Base-by-base conservation (phyloP, 2,888 invertebrate genomes). In the Morpho helenor region DNA sequence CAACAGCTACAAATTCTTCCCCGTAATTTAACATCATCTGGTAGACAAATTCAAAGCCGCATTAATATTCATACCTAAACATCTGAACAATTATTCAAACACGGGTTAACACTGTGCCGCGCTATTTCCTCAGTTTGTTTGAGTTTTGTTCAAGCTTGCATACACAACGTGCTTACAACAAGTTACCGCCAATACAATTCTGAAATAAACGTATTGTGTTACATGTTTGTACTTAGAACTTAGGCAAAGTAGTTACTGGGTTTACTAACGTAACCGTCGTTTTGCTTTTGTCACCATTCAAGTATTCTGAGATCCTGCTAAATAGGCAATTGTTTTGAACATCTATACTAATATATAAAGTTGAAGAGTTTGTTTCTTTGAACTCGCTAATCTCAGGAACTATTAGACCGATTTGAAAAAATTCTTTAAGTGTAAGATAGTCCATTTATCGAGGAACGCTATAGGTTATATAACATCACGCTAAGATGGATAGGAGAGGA, bases 181-280 rank as follows among this genome's bases (percentile, higher is more conserved):
- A 77, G 72, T 79, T 76, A 73, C 76, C 68, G 74, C 73, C 73
- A 74, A 76, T 74, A 70, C 49, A 22, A 75, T 76, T 75, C 71
- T 74, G 77, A 77, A 84, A 80, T 78, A 74, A 73, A 73, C 71
- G 79, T 80, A 80, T 85, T 80, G 79, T 80, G 72, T 81, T 83
- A 80, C 82, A 76, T 61, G 75, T 72, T 74, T 72, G 75, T 71
- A 75, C 73, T 77, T 73, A 75, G 68, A 72, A 77, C 69, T 74
- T 59, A 41, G 50, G 51, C 40, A 40, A 56, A 73, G 67, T 70
- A 72, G 74, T 75, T 76, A 68, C 75, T 67, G 71, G 73, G 75
- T 76, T 75, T 60, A 56, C 59, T 50, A 56, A 56, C 49, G 23
- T 60, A 54, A 50, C 51, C 44, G 61, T 48, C 53, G 49, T 54